phyloP scores from a whole-genome alignment of 30 jellyfish, hydroid and myxozoan species.

The Morbakka virulenta region DNA sequence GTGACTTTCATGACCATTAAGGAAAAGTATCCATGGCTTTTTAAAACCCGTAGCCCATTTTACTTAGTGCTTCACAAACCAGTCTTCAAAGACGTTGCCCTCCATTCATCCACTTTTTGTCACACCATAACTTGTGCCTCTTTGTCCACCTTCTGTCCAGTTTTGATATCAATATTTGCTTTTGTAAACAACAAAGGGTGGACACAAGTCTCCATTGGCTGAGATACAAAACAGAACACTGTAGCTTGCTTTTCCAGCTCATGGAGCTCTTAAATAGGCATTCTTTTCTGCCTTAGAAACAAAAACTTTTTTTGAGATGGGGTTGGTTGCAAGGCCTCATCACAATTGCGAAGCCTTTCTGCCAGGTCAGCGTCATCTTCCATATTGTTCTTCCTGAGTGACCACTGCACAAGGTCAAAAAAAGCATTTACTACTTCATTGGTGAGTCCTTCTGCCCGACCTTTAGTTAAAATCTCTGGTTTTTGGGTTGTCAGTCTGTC shows the following conservation, averaged over 20 bases:
- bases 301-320: conserved; percentile 29
- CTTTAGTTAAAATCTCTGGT: no score
- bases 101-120: conserved; percentile 64
- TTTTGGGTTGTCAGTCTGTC: no score
- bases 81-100: conserved; percentile 50
- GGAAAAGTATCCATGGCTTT: conserved; percentile 51
- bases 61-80: conserved; percentile 28
- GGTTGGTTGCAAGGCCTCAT: conserved; percentile 44
- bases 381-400: conserved; percentile 7
- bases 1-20: conserved; percentile 62
- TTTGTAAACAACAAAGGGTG: no score
- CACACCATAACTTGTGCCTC: no score
- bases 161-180: no score
- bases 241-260: conserved; percentile 48
- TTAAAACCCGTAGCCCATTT: conserved; percentile 17
- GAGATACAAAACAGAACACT: no score
- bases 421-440: no score
- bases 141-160: no score
- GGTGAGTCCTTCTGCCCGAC: no score
- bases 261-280: conserved; percentile 25
- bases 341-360: conserved; percentile 34
- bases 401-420: background rate
- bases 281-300: conserved; percentile 29
- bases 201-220: no score
- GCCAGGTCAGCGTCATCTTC: conserved; percentile 36